Evolutionary conservation across 2,888 invertebrate species (phyloP).

Genomic region (Sarcophaga variegata): DNA sequence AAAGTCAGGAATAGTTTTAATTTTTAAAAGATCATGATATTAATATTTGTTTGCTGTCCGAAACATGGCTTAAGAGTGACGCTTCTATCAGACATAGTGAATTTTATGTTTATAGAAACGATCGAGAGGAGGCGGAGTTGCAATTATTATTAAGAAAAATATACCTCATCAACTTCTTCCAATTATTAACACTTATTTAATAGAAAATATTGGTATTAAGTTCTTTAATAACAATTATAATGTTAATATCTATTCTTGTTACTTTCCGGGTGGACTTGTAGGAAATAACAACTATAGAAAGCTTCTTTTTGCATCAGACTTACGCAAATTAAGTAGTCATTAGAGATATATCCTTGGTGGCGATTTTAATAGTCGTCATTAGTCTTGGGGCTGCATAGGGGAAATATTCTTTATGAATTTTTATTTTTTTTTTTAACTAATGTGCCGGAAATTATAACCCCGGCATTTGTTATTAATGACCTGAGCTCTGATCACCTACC

Average conservation of each 20-base stretch:
- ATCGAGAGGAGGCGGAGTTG: slow-evolving; percentile 18
- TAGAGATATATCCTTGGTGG: background rate
- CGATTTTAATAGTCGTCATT: too few relatives aligned
- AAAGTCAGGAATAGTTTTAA: too few relatives aligned
- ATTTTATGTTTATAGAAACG: slow-evolving; percentile 19
- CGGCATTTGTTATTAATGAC: background rate
- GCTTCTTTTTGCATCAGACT: background rate
- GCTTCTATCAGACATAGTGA: background rate
- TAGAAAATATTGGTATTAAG: slow-evolving; percentile 9
- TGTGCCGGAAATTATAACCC: too few relatives aligned
- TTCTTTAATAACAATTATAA: background rate
- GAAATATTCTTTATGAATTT: too few relatives aligned
- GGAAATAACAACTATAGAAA: background rate
- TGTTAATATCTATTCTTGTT: slow-evolving; percentile 1
- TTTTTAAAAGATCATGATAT: too few relatives aligned
- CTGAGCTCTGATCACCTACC: slow-evolving; percentile 38
- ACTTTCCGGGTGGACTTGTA: slow-evolving; percentile 11
- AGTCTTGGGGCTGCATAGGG: too few relatives aligned
- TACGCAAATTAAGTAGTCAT: background rate
- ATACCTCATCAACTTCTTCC: slow-evolving; percentile 3
- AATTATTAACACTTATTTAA: background rate
- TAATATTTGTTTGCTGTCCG: too few relatives aligned
- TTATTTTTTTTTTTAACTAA: too few relatives aligned
- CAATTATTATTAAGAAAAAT: slow-evolving; percentile 15
- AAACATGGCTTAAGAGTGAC: background rate